Evolutionary conservation across 2,888 invertebrate species (phyloP).

Genomic region (Leucophenga montana): DNA sequence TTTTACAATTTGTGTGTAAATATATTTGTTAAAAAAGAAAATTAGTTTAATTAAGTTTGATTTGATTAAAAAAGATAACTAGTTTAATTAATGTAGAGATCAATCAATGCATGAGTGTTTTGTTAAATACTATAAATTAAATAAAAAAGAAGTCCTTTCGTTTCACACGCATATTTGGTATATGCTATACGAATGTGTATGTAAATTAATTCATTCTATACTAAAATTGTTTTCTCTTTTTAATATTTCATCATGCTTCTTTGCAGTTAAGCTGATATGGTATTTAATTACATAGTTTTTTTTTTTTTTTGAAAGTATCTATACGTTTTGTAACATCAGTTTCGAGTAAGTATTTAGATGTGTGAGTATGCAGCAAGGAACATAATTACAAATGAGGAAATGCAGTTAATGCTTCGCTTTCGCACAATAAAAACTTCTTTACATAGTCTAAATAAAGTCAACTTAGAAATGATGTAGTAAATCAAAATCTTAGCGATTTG

Average conservation of each 20-base stretch:
- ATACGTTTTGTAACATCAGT: not conserved
- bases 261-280: not conserved
- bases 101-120: constrained; percentile 7
- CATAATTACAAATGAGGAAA: constrained; percentile 70
- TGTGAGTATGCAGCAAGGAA: constrained; percentile 57
- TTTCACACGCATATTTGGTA: no score
- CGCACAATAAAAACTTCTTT: constrained; percentile 40
- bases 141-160: constrained; percentile 41
- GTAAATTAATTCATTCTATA: no score
- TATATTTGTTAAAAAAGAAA: constrained; percentile 3
- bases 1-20: constrained; percentile 27
- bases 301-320: not conserved
- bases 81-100: not conserved
- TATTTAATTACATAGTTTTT: not conserved
- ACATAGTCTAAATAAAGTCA: constrained; percentile 33
- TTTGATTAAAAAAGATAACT: constrained; percentile 2
- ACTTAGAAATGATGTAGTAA: constrained; percentile 1
- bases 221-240: no score
- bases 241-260: no score
- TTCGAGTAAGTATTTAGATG: constrained; percentile 27
- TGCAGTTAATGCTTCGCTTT: constrained; percentile 32
- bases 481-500: no score
- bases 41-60: not conserved
- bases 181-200: no score
- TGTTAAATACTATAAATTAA: constrained; percentile 36